Evolutionary conservation across 2,113 vertebrate species (phyloP).

Genomic region (Cyanoramphus novaezelandiae): DNA sequence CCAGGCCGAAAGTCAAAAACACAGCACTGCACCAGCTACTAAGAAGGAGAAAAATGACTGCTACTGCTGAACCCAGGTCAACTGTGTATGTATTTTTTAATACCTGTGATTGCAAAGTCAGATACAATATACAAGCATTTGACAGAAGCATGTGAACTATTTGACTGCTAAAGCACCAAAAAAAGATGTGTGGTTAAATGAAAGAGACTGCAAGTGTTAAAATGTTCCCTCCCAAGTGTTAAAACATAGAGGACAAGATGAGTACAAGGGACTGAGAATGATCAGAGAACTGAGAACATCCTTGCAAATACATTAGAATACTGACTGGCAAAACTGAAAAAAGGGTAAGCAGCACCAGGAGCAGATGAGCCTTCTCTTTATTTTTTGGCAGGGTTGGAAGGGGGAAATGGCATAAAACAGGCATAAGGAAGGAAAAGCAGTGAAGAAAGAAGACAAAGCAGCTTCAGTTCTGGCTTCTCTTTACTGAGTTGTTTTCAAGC

Average conservation of each 20-base stretch:
- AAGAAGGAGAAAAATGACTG: no score
- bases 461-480: neutral
- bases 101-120: neutral
- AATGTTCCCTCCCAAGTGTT: neutral
- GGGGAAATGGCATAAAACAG: neutral
- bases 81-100: neutral
- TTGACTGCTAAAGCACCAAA: neutral
- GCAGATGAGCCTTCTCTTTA: accelerated
- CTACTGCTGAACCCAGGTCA: no score
- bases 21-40: no score
- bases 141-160: accelerated
- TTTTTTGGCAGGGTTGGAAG: neutral
- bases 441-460: neutral
- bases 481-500: neutral
- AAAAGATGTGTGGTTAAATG: neutral
- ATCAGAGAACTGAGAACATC: neutral
- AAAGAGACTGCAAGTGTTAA: neutral
- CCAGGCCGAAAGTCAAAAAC: no score
- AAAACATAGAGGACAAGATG: neutral
- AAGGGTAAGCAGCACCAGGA: neutral
- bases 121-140: neutral
- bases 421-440: neutral
- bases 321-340: neutral
- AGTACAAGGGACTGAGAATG: neutral
- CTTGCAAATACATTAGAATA: neutral